Conservation (phyloP, 1,140 invertebrate species). For the Zaprionus africanus region DNA sequence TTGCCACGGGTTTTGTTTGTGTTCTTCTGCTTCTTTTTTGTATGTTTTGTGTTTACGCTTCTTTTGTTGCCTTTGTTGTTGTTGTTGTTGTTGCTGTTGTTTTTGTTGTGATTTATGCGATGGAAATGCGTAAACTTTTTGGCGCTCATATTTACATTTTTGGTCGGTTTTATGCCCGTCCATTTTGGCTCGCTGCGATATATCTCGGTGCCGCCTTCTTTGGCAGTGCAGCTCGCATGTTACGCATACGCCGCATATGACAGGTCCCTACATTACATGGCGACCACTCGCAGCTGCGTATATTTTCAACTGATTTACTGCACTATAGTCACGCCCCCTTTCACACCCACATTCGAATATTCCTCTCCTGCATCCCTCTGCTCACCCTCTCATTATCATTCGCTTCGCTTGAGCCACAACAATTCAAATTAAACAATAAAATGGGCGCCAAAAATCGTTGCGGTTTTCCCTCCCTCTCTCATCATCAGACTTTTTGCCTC, state of each 20-base stretch:
- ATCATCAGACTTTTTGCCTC: not conserved
- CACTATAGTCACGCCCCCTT: constrained; percentile 33
- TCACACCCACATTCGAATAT: not conserved
- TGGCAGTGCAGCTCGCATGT: constrained; percentile 27
- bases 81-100: constrained; percentile 10
- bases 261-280: constrained; percentile 15
- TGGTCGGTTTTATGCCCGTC: constrained; percentile 46
- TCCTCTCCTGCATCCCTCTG: too few species aligned
- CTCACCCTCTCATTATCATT: not conserved
- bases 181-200: not conserved
- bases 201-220: not conserved
- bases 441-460: constrained; percentile 54
- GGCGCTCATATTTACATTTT: constrained; percentile 39
- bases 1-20: constrained; percentile 1
- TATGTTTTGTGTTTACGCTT: constrained; percentile 27
- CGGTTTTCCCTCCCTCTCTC: constrained; percentile 26
- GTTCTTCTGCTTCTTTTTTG: constrained; percentile 4
- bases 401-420: constrained; percentile 9
- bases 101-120: constrained; percentile 71
- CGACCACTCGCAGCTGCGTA: constrained; percentile 25
- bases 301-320: constrained; percentile 50
- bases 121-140: constrained; percentile 64
- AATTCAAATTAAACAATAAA: constrained; percentile 76
- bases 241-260: constrained; percentile 57
- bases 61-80: constrained; percentile 27